Evolutionary conservation across 2,113 vertebrate species (phyloP).

Genomic region (Labeo catla): DNA sequence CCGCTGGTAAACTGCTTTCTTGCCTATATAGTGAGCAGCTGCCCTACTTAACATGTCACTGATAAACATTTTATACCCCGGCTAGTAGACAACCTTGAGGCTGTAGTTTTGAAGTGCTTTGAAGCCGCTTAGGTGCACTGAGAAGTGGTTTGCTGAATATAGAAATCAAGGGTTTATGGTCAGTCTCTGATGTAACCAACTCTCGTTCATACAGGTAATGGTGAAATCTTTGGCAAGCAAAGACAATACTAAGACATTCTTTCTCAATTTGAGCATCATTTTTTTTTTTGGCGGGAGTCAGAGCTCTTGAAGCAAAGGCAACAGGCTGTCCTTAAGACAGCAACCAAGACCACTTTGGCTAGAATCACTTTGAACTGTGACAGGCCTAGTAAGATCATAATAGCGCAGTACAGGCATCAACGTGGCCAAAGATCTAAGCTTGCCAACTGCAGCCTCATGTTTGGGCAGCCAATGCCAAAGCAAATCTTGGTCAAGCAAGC

Average conservation of each 20-base stretch:
- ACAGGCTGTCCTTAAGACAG: neutral
- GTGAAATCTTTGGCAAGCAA: constrained; percentile 3
- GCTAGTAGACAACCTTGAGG: constrained; percentile 51
- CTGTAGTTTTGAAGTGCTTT: constrained; percentile 50
- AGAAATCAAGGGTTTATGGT: constrained; percentile 49
- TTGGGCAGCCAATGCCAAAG: neutral
- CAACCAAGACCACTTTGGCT: neutral
- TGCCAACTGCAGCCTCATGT: neutral
- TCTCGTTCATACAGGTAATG: neutral
- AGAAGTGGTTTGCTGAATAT: constrained; percentile 57
- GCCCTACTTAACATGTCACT: constrained; percentile 50
- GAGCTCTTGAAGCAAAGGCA: neutral
- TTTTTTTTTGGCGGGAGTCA: neutral
- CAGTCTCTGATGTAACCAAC: constrained; percentile 45
- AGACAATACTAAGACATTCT: too few relatives aligned
- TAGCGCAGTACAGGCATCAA: neutral
- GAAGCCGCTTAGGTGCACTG: constrained; percentile 50
- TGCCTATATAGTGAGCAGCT: neutral
- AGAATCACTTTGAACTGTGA: neutral
- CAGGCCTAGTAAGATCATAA: neutral
- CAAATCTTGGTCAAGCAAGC: too few relatives aligned
- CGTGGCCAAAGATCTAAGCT: neutral
- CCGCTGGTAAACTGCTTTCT: neutral
- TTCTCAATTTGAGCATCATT: neutral
- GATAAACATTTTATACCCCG: constrained; percentile 46